Evolutionary conservation across 2,113 vertebrate species (phyloP).

Genomic region (Microtus richardsoni): DNA sequence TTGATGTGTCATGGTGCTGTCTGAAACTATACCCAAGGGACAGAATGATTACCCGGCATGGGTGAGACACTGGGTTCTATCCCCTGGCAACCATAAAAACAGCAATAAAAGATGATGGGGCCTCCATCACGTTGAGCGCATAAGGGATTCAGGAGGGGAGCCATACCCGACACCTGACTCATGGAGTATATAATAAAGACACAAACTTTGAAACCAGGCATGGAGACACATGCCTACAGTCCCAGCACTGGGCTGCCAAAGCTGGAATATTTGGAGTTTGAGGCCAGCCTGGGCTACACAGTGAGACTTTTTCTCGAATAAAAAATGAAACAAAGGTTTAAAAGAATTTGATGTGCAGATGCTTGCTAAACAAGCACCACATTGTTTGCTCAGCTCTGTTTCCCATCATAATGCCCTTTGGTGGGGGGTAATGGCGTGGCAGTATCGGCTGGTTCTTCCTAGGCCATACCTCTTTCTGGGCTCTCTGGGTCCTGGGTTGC

Average conservation of each 20-base stretch:
- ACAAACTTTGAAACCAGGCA: background rate
- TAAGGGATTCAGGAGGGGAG: background rate
- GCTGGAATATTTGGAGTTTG: background rate
- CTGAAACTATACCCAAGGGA: background rate
- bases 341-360: background rate
- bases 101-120: background rate
- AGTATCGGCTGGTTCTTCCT: background rate
- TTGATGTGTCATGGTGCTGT: background rate
- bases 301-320: background rate
- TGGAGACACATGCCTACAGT: background rate
- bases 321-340: background rate
- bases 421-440: background rate
- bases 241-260: background rate
- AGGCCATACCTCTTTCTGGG: background rate
- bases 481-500: background rate
- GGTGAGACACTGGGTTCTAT: background rate
- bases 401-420: background rate
- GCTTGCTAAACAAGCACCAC: background rate
- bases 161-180: background rate
- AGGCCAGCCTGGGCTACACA: background rate
- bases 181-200: background rate
- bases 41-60: background rate
- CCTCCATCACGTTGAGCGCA: background rate
- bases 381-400: background rate
- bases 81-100: background rate